These are phyloP conservation scores for Eptesicus fuscus DNA, from an alignment of 2,113 vertebrate genomes.

Conservation along the genomic window DNA sequence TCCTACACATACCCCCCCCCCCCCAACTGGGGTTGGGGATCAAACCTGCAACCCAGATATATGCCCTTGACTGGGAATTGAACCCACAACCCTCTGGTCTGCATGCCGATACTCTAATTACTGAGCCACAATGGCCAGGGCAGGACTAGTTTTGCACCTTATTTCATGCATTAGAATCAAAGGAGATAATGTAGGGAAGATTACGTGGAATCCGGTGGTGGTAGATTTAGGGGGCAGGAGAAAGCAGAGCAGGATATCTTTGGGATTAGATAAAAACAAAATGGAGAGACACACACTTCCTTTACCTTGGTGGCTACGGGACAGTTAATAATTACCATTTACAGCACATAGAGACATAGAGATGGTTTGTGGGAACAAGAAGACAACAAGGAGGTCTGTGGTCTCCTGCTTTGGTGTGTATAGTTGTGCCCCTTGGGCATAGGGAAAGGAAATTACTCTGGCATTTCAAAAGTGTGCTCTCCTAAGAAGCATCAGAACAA, in stretches of 20 bases:
- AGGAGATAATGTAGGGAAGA: neutral
- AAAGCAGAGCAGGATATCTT: neutral
- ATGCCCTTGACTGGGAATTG: too few species aligned
- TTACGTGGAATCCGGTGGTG: neutral
- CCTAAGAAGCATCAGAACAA: too few species aligned
- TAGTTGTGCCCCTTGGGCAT: neutral
- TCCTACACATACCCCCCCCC: fast-evolving
- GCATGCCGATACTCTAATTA: too few species aligned
- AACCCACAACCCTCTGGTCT: too few species aligned
- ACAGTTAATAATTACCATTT: too few species aligned
- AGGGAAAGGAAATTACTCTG: neutral
- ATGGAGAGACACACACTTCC: neutral
- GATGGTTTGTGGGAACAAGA: neutral
- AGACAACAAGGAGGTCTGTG: neutral
- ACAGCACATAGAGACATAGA: neutral
- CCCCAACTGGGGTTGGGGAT: too few species aligned
- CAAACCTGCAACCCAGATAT: too few species aligned
- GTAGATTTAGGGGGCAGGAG: neutral
- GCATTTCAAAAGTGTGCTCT: neutral
- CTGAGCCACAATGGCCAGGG: too few species aligned
- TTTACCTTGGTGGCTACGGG: neutral
- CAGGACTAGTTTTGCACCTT: neutral
- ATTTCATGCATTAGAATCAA: neutral
- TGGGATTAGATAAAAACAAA: neutral
- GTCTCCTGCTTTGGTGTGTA: neutral